Evolutionary conservation across 2,888 invertebrate species (phyloP).

Genomic region (Hirtodrosophila cameraria): DNA sequence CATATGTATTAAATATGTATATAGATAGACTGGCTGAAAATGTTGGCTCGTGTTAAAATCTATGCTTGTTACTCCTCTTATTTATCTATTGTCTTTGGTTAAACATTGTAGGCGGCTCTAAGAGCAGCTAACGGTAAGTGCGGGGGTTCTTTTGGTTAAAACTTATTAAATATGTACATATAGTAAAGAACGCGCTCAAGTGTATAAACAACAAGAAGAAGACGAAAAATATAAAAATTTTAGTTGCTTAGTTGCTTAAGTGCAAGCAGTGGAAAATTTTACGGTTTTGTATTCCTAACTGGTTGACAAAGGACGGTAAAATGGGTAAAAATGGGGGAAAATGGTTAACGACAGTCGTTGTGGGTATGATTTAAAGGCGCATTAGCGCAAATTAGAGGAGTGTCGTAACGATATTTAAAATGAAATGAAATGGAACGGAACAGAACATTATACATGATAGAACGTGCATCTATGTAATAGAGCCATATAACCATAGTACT

Average conservation of each 20-base stretch:
- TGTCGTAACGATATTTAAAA: constrained; percentile 37
- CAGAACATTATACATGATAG: constrained; percentile 3
- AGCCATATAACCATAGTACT: constrained; percentile 1
- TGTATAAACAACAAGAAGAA: constrained; percentile 33
- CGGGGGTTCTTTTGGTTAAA: constrained; percentile 16
- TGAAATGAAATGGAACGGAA: constrained; percentile 22
- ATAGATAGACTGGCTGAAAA: too few relatives aligned
- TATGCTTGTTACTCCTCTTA: too few relatives aligned
- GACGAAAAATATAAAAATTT: constrained; percentile 17
- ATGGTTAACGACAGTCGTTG: background rate
- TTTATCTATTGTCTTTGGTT: too few relatives aligned
- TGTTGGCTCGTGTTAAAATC: too few relatives aligned
- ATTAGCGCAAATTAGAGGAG: constrained; percentile 64
- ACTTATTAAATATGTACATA: constrained; percentile 55
- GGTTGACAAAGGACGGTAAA: constrained; percentile 30
- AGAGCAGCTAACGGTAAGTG: too few relatives aligned
- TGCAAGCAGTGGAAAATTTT: constrained; percentile 61
- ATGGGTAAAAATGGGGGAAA: background rate
- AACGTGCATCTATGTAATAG: constrained; percentile 9
- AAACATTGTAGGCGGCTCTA: too few relatives aligned
- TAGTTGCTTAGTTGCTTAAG: constrained; percentile 28
- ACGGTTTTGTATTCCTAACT: constrained; percentile 9
- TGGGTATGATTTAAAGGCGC: constrained; percentile 30
- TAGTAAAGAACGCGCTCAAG: constrained; percentile 47
- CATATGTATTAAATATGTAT: too few relatives aligned